These are phyloP conservation scores for Polydrusus cervinus DNA, from an alignment of 2,888 invertebrate genomes.

Conservation along the genomic window DNA sequence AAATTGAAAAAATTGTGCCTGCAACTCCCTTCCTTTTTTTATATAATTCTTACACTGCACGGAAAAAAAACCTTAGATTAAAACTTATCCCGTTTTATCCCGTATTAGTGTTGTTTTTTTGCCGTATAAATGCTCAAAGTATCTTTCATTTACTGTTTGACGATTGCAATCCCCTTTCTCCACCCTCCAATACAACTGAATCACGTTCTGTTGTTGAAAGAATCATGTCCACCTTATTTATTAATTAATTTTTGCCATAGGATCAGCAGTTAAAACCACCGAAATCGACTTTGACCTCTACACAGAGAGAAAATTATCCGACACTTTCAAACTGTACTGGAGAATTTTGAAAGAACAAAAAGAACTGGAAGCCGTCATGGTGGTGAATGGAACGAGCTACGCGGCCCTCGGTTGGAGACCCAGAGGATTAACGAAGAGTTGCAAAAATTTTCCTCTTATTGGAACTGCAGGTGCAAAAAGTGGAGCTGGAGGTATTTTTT, in stretches of 20 bases:
- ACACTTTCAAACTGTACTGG: constrained; percentile 89
- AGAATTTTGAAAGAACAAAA: constrained; percentile 84
- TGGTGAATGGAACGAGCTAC: constrained; percentile 92
- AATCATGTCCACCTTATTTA: background rate
- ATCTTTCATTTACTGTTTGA: too few species aligned
- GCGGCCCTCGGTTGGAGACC: constrained; percentile 96
- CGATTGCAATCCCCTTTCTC: too few species aligned
- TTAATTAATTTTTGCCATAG: constrained; percentile 69
- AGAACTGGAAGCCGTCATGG: constrained; percentile 92
- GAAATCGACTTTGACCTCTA: constrained; percentile 83
- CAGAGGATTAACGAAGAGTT: constrained; percentile 80
- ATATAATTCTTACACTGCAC: too few species aligned
- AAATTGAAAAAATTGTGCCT: too few species aligned
- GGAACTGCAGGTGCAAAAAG: constrained; percentile 61
- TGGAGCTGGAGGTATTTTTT: constrained; percentile 9
- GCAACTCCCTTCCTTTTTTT: too few species aligned
- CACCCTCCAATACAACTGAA: too few species aligned
- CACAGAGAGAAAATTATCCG: constrained; percentile 81
- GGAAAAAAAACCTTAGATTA: too few species aligned
- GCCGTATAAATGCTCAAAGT: too few species aligned
- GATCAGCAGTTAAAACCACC: constrained; percentile 83
- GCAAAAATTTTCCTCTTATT: constrained; percentile 86
- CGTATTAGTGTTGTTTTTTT: too few species aligned
- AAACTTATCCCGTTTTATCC: too few species aligned
- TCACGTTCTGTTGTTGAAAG: background rate